A percentile compares a stretch with the other conserved stretches of the same genome.
phyloP scores from a whole-genome alignment of 2,113 vertebrate species.

The Pachycephala philippinensis region DNA sequence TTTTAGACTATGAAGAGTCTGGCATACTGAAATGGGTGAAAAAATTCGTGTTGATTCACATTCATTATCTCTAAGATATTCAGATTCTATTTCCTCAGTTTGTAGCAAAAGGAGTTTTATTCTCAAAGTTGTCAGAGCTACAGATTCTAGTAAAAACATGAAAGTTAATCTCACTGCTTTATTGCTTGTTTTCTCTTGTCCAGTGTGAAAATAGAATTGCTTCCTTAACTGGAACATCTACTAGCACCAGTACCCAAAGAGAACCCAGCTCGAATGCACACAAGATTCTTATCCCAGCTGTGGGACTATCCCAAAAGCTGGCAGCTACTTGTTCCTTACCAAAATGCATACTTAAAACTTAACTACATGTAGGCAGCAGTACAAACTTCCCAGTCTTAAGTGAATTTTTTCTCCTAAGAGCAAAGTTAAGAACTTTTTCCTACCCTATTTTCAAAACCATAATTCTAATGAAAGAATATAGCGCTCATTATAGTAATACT shows the following conservation, averaged over 20 bases:
- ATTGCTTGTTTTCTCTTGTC: background rate
- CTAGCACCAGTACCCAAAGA: background rate
- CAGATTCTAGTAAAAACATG: background rate
- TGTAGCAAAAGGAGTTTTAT: background rate
- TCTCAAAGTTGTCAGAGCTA: background rate
- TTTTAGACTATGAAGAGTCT: background rate
- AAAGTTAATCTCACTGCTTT: background rate
- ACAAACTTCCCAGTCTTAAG: background rate
- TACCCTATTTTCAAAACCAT: background rate
- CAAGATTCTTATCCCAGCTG: rapidly evolving
- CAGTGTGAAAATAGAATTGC: background rate
- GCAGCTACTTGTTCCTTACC: background rate
- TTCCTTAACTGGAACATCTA: background rate
- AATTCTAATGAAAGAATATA: background rate
- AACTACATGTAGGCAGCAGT: background rate
- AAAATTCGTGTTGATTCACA: background rate
- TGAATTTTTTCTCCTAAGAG: background rate
- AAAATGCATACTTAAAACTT: background rate
- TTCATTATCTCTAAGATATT: background rate
- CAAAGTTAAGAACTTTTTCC: background rate
- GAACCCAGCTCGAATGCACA: background rate
- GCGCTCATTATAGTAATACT: background rate
- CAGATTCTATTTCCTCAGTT: background rate
- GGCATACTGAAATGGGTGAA: background rate
- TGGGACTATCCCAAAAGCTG: background rate